A percentile compares a stretch with the other conserved stretches of the same genome.
Evolutionary conservation across 2,797 vertebrate species (phyloP).

Genomic region (Aeoliscus strigatus): DNA sequence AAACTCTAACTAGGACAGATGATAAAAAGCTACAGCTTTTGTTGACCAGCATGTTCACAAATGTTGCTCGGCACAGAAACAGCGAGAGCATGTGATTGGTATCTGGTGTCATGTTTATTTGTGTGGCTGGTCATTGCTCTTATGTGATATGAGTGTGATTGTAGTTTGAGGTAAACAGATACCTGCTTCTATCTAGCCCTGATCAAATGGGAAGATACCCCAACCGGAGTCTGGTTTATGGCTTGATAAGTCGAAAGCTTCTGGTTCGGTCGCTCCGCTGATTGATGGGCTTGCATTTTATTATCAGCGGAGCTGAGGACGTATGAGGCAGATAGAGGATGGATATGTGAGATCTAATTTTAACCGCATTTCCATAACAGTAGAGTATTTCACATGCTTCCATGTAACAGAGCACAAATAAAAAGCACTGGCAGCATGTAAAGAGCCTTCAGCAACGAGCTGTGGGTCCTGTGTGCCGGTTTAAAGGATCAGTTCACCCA

Average conservation of each 20-base stretch:
- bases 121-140: slow-evolving; percentile 30
- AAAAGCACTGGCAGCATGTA: too few species aligned
- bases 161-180: slow-evolving; percentile 5
- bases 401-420: too few species aligned
- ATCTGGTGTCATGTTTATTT: slow-evolving; percentile 39
- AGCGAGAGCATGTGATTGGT: slow-evolving; percentile 19
- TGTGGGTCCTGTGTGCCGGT: too few species aligned
- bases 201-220: slow-evolving; percentile 23
- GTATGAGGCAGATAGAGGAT: slow-evolving; percentile 27
- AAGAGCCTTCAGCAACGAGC: too few species aligned
- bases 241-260: slow-evolving; percentile 19
- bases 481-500: too few species aligned
- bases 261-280: slow-evolving; percentile 26
- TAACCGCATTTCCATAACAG: too few species aligned
- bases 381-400: too few species aligned
- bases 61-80: too few species aligned
- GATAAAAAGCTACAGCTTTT: too few species aligned
- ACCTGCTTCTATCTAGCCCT: slow-evolving; percentile 25
- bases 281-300: slow-evolving; percentile 41
- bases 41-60: too few species aligned
- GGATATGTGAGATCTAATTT: slow-evolving; percentile 29
- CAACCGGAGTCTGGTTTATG: slow-evolving; percentile 1
- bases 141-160: slow-evolving; percentile 17
- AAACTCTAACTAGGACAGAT: too few species aligned
- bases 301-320: slow-evolving; percentile 23